Evolutionary conservation across 2,888 invertebrate species (phyloP).

Genomic region (Parnassius apollo): DNA sequence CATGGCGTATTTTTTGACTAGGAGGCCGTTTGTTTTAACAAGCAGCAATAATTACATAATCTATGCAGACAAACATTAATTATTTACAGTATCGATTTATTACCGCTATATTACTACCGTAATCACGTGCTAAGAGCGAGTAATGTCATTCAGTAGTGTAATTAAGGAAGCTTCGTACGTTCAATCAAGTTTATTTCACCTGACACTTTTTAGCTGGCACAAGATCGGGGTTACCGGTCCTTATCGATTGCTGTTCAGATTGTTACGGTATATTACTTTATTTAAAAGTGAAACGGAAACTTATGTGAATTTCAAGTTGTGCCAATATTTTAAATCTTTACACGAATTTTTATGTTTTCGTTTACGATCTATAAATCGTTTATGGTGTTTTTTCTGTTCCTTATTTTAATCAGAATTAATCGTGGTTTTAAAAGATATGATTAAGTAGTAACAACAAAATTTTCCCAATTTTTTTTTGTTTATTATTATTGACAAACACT

Average conservation of each 20-base stretch:
- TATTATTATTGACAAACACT: no score
- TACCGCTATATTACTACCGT: slow-evolving; percentile 5
- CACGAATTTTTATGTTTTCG: background rate
- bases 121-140: slow-evolving; percentile 18
- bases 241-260: slow-evolving; percentile 20
- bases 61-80: background rate
- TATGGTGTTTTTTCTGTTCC: background rate
- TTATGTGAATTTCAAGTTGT: slow-evolving; percentile 2
- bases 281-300: slow-evolving; percentile 17
- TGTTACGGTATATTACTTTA: slow-evolving; percentile 21
- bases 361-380: background rate
- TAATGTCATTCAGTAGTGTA: slow-evolving; percentile 21
- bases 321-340: slow-evolving; percentile 14
- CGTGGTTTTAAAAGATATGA: no score
- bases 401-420: no score
- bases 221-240: slow-evolving; percentile 22
- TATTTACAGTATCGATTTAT: background rate
- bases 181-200: slow-evolving; percentile 18
- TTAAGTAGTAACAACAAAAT: no score
- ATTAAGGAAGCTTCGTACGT: slow-evolving; percentile 22
- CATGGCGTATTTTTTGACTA: background rate
- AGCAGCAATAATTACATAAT: no score
- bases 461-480: no score
- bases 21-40: no score
- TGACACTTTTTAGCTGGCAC: slow-evolving; percentile 18